A percentile compares a stretch with the other conserved stretches of the same genome.
phyloP scores from a whole-genome alignment of 2,888 invertebrate genomes.

The Labia minor region DNA sequence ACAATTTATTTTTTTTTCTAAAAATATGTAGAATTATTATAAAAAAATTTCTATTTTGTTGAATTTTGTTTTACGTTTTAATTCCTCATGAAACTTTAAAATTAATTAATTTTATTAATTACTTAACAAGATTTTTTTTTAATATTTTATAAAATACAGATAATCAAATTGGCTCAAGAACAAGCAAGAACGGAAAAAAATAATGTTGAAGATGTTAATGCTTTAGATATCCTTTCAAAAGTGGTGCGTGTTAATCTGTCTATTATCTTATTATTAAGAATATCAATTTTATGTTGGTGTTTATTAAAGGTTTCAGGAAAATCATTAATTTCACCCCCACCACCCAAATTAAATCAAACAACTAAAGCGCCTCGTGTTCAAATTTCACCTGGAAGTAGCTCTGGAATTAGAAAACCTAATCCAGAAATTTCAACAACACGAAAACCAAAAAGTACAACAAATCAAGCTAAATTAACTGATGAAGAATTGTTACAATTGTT shows the following conservation, averaged over 20 bases:
- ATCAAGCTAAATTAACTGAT: neutral
- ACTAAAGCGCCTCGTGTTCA: constrained; percentile 35
- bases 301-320: neutral
- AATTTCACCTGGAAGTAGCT: constrained; percentile 26
- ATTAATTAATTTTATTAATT: no score
- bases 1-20: no score
- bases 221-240: neutral
- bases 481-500: neutral
- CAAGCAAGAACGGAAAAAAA: neutral
- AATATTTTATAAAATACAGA: neutral
- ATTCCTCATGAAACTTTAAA: no score
- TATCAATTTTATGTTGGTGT: neutral
- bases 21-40: no score
- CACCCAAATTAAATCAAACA: no score
- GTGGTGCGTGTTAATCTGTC: neutral
- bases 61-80: no score
- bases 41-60: no score
- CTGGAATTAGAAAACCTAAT: constrained; percentile 26
- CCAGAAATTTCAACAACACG: constrained; percentile 32
- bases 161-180: neutral
- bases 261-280: neutral
- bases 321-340: neutral
- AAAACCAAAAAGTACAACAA: constrained; percentile 38
- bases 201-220: neutral
- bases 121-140: no score